These are phyloP conservation scores for Drosophila prolongata DNA, from an alignment of 2,888 invertebrate genomes.

Conservation along the genomic window DNA sequence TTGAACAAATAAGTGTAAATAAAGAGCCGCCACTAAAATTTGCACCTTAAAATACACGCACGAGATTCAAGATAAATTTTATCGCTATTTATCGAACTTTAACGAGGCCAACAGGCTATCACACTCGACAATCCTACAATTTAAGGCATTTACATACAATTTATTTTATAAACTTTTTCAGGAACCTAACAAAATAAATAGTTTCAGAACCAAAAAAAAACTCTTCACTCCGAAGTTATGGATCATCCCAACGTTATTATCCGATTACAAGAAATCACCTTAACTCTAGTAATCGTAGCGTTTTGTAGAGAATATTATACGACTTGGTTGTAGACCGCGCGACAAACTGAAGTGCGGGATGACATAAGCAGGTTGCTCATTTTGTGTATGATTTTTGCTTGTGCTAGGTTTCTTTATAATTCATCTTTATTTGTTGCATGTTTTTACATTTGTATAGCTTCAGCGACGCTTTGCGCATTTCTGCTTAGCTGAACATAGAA, in stretches of 20 bases:
- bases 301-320: not conserved
- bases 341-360: not conserved
- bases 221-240: not conserved
- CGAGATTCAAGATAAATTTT: no score
- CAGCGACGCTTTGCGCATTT: constrained; percentile 62
- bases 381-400: constrained; percentile 22
- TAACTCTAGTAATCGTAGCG: not conserved
- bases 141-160: no score
- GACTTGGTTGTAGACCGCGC: not conserved
- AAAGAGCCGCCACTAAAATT: no score
- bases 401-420: constrained; percentile 69
- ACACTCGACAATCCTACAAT: no score
- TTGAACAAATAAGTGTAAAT: no score
- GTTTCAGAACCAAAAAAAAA: not conserved
- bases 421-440: constrained; percentile 59
- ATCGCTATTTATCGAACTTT: no score
- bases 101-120: no score
- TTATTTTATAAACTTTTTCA: no score
- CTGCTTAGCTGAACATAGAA: constrained; percentile 70
- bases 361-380: constrained; percentile 17
- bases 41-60: no score
- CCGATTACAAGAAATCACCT: not conserved
- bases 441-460: constrained; percentile 76
- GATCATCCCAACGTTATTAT: not conserved
- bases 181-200: no score